Base-by-base conservation (phyloP, 1,140 invertebrate genomes). In the Contarinia nasturtii region DNA sequence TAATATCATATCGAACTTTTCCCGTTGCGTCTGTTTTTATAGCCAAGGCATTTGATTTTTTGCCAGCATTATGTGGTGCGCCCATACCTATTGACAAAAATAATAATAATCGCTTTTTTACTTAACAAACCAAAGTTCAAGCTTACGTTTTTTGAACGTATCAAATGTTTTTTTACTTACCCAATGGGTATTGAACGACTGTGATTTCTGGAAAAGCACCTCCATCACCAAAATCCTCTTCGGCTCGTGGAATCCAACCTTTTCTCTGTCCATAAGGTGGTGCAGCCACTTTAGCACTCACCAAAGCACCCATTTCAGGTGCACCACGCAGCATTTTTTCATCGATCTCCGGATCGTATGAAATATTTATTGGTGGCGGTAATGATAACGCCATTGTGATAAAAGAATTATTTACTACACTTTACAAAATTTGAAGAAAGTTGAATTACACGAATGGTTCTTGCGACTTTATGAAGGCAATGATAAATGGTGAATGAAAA, bases 141-240 rank as follows among this genome's bases (percentile, higher is more conserved):
- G 33, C 14, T 34, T 8, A 34, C 15, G n/a, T n/a, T n/a, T n/a
- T n/a, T n/a, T n/a, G n/a, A n/a, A n/a, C n/a, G n/a, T n/a, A n/a
- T n/a, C n/a, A n/a, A 7, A 18, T 10, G 18, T 15, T 18, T 11
- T 18, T 33, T 5, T 36, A 45, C 2, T 53, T 86, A 51, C 81
- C 81, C 22, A 98, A 65, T 0, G 96, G 96, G 69, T 92, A 95
- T 58, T 99, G 96, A 0, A 92, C 92, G 12, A 98, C 83, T 62
- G 84, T 86, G 48, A 98, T 94, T 69, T 99, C 96, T 1, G 96
- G 95, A 67, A 93, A 99, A 0, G 96, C 90, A 11, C 96, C 96
- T 7, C 96, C 96, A 80, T 98, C 94, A 75, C 82, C 71, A 61
- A 67, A 79, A 66, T 93, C 90, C 46, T 93, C 87, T 53, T 77